Base-by-base conservation (phyloP, 2,113 vertebrate genomes). In the Phoxinus phoxinus region DNA sequence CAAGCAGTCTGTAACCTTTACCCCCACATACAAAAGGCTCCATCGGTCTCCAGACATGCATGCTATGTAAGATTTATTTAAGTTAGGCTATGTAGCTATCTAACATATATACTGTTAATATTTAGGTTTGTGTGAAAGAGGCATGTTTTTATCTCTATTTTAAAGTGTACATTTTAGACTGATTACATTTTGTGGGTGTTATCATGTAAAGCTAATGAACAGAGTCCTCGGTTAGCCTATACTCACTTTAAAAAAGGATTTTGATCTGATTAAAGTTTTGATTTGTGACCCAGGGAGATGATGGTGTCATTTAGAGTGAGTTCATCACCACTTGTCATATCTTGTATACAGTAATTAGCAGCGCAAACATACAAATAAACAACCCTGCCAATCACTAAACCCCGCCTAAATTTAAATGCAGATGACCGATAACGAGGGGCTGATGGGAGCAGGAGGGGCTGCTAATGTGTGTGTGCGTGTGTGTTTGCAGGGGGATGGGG, bases 1-100 rank as follows among this genome's bases (percentile, higher is more conserved):
- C 48, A 8, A 32, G 59, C 13, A 51, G 77, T 78, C 59, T 72
- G 61, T 81, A 84, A 88, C 84, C 87, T 88, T 71, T 83, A 85
- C 87, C 85, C 85, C 3, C 76, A 53, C 77, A 61, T 58, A 59
- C 78, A 67, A 30, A 79, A 61, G 77, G 74, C 63, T 86, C 56
- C 19, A n/a, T 30, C 23, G 1, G 56, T 76, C 75, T 84, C 32
- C 84, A 84, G 69, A 84, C 81, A 6, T 41, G 15, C 32, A 41
- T 83, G 48, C 67, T 72, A 72, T n/a, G n/a, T n/a, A n/a, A n/a
- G n/a, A n/a, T 83, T 27, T 83, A 72, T 41, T 21, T 72, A 2
- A 51, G 65, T 21, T 37, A 30, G 3, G 56, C 35, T 35, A 41
- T 41, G 8, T 41, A 9, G 8, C 41, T 15, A 51, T 44, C 35